Percentiles rank a stretch among this genome's conserved stretches.
phyloP scores from a whole-genome alignment of 2,797 vertebrate genomes.

The Phataginus tetradactyla region DNA sequence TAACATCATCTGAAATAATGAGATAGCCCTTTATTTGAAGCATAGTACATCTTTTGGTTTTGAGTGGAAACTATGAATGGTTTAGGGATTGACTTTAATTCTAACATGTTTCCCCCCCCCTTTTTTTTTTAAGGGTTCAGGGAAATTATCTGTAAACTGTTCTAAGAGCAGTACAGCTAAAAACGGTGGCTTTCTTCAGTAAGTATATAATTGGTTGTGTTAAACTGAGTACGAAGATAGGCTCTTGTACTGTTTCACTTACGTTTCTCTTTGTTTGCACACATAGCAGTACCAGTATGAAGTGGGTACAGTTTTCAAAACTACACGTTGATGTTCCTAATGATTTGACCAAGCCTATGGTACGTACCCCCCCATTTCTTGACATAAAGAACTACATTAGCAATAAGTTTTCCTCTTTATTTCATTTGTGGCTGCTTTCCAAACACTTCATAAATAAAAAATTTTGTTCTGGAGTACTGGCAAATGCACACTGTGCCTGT shows the following conservation, averaged over 20 bases:
- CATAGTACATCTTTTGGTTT: neutral
- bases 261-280: neutral
- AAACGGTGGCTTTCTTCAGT: conserved; percentile 79
- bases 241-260: neutral
- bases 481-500: neutral
- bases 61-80: neutral
- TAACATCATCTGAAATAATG: conserved; percentile 19
- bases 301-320: conserved; percentile 76
- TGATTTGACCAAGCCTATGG: conserved; percentile 80
- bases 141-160: conserved; percentile 71
- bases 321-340: conserved; percentile 73
- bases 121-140: conserved; percentile 76
- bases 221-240: neutral
- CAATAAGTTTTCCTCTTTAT: neutral
- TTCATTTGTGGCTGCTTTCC: conserved; percentile 11
- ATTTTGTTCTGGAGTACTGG: neutral
- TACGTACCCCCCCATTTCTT: conserved; percentile 69
- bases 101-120: neutral
- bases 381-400: neutral
- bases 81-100: neutral
- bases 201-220: conserved; percentile 77
- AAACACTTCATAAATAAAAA: neutral
- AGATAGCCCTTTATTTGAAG: neutral
- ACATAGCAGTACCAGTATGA: conserved; percentile 72
- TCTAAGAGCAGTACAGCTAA: conserved; percentile 67